These are phyloP conservation scores for Oncorhynchus nerka DNA, from an alignment of 2,113 vertebrate genomes.

Conservation along the genomic window DNA sequence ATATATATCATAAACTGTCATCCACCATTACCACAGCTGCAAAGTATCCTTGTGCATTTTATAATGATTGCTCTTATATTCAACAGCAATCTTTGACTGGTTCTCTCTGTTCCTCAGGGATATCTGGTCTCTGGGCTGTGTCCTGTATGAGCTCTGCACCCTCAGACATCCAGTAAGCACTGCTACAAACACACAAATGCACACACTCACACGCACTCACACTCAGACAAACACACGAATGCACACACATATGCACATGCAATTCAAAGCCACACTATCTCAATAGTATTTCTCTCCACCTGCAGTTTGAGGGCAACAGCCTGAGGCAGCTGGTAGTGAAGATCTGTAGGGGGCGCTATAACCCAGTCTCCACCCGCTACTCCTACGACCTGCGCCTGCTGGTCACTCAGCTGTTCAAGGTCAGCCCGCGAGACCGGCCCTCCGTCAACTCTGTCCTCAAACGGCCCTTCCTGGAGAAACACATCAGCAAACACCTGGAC, in stretches of 20 bases:
- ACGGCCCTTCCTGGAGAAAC: slow-evolving; percentile 78
- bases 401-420: slow-evolving; percentile 84
- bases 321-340: slow-evolving; percentile 83
- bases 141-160: slow-evolving; percentile 87
- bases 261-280: neutral
- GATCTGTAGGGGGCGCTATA: slow-evolving; percentile 84
- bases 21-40: neutral
- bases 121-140: slow-evolving; percentile 90
- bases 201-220: neutral
- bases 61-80: no score
- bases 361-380: slow-evolving; percentile 76
- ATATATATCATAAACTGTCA: neutral
- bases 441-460: slow-evolving; percentile 83
- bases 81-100: neutral
- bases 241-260: neutral
- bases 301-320: slow-evolving; percentile 83
- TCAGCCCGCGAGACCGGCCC: slow-evolving; percentile 81
- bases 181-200: neutral
- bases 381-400: slow-evolving; percentile 78
- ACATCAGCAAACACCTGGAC: slow-evolving; percentile 71
- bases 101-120: slow-evolving; percentile 73
- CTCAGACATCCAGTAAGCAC: slow-evolving; percentile 85
- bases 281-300: slow-evolving; percentile 16
- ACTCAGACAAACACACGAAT: neutral
- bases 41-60: neutral